Evolutionary conservation across 2,113 vertebrate species (phyloP), one percentile per base, ranked within the genome.

Genomic region (Perca flavescens): DNA sequence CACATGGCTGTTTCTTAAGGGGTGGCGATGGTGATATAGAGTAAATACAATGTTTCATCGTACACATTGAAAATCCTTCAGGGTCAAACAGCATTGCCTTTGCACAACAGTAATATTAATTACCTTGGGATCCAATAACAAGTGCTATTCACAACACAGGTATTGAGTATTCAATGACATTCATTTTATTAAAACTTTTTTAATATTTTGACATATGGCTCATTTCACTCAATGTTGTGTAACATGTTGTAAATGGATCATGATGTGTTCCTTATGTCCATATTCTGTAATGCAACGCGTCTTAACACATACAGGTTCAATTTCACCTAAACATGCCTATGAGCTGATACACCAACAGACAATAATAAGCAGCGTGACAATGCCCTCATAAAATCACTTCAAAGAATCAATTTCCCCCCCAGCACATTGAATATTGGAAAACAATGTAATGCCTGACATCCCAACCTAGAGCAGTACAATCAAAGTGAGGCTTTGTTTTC

Each of bases 401-500:
- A 63, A 65, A 15, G 46, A 83, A 82, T 85, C 62, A 13, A 61
- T 76, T 68, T 66, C 36, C 40, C 40, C 2, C 40, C 66, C 43
- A 31, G 19, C 82, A 62, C 75, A 79, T 47, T 73, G 63, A 73
- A 79, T 86, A 80, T 79, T 46, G 63, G 74, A 88, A 85, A 92
- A 80, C 65, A 87, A 43, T 22, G 46, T 6, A 71, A 62, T 34
- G 34, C 68, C 63, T 71, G 28, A 66, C 36, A 84, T 54, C 64
- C 53, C 46, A 52, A 53, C 72, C 40, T 25, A 49, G 40, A 82
- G 53, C 78, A 46, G 70, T 71, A 52, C 36, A 74, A 78, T 72
- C 74, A 77, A 25, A 77, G 63, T 4, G 5, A 83, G 34, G 79
- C 80, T 77, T 86, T 90, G 83, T 79, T 89, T 91, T 85, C 81